Percentiles rank a stretch among this genome's conserved stretches.
phyloP scores from a whole-genome alignment of 2,113 vertebrate species.

The Calyptommatus sinebrachiatus region DNA sequence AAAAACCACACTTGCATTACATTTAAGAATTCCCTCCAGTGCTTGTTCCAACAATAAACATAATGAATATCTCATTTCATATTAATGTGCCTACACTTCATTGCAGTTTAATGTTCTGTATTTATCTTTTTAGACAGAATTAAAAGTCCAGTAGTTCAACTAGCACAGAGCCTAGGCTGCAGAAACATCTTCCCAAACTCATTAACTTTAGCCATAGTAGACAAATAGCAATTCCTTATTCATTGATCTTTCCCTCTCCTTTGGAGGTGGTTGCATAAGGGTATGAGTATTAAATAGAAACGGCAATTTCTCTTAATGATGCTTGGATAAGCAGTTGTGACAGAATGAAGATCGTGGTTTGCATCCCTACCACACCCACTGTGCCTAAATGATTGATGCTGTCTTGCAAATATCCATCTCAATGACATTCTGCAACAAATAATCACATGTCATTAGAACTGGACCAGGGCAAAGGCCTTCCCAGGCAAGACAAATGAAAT shows the following conservation, averaged over 20 bases:
- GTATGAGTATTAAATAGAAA: neutral
- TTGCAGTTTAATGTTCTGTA: slow-evolving; percentile 23
- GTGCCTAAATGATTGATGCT: too few relatives aligned
- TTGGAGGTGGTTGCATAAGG: neutral
- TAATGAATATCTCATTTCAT: slow-evolving; percentile 26
- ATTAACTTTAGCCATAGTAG: neutral
- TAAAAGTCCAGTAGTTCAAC: neutral
- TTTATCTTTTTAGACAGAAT: slow-evolving; percentile 20
- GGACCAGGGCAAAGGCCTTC: neutral
- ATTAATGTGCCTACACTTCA: slow-evolving; percentile 19
- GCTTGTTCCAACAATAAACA: slow-evolving; percentile 22
- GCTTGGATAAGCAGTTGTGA: too few relatives aligned
- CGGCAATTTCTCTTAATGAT: too few relatives aligned
- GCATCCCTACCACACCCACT: neutral
- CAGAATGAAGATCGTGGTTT: neutral
- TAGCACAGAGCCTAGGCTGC: neutral
- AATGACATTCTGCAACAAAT: neutral
- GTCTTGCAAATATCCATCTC: neutral
- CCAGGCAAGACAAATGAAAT: neutral
- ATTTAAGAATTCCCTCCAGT: slow-evolving; percentile 26
- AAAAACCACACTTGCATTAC: neutral
- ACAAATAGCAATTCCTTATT: neutral
- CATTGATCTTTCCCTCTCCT: neutral
- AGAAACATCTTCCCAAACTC: neutral
- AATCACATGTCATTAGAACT: neutral